Evolutionary conservation across 2,797 vertebrate species (phyloP).

Genomic region (Scyliorhinus canicula): DNA sequence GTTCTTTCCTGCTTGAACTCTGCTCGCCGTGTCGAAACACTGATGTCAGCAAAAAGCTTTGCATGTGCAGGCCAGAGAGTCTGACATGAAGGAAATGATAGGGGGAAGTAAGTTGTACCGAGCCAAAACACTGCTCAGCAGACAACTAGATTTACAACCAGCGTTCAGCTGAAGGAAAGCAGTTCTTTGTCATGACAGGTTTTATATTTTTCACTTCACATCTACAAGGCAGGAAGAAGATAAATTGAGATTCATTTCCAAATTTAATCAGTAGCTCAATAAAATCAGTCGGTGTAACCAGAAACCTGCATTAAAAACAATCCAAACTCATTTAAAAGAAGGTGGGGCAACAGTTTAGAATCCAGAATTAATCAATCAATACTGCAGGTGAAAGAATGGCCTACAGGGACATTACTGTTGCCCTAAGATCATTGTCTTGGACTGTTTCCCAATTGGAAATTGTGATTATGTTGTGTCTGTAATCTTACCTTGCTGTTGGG

Average conservation of each 20-base stretch:
- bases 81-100: constrained; percentile 12
- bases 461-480: background rate
- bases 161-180: background rate
- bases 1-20: background rate
- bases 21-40: background rate
- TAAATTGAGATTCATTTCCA: background rate
- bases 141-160: background rate
- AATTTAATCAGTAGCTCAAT: background rate
- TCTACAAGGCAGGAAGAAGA: background rate
- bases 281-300: background rate
- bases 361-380: background rate
- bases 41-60: background rate
- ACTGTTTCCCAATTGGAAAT: background rate
- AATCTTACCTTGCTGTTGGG: too few relatives aligned
- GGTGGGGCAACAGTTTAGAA: too few relatives aligned
- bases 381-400: background rate
- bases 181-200: background rate
- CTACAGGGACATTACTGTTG: background rate
- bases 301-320: background rate
- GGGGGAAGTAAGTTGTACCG: background rate
- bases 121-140: background rate
- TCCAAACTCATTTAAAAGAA: background rate
- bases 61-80: background rate
- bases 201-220: background rate
- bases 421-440: constrained; percentile 1